A percentile compares a stretch with the other conserved stretches of the same genome.
These are phyloP conservation scores for Hapalemur alaotrensis DNA, from an alignment of 2,797 vertebrate genomes.

Conservation along the genomic window DNA sequence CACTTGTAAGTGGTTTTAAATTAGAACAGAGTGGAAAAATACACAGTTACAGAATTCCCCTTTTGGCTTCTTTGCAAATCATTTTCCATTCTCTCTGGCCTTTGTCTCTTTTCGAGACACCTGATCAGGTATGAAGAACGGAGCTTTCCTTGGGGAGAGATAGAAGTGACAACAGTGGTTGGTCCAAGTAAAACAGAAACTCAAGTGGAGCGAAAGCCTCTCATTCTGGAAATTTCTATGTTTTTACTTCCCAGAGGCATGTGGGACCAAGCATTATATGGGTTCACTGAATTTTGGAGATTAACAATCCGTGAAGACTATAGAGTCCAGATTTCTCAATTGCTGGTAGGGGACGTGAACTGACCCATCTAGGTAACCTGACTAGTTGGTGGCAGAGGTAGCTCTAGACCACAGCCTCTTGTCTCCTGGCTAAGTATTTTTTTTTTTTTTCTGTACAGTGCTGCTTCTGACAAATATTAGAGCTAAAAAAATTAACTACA, in stretches of 20 bases:
- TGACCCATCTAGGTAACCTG: no score
- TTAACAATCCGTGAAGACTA: not conserved
- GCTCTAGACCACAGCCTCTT: not conserved
- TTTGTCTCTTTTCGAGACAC: not conserved
- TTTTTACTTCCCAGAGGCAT: not conserved
- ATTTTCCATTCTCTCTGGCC: constrained; percentile 21
- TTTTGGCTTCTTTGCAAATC: constrained; percentile 53
- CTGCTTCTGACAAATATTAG: not conserved
- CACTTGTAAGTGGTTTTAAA: constrained; percentile 70
- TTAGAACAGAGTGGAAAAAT: constrained; percentile 56
- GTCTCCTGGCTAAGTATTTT: not conserved
- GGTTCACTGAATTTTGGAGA: not conserved
- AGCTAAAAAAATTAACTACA: not conserved
- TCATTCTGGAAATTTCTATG: not conserved
- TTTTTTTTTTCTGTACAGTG: not conserved
- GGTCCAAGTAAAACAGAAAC: not conserved
- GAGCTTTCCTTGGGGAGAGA: not conserved
- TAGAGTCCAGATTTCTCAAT: not conserved
- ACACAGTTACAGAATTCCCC: constrained; percentile 45
- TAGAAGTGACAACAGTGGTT: not conserved
- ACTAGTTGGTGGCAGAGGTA: not conserved
- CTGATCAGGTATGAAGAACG: constrained; percentile 20
- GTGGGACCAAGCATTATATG: not conserved
- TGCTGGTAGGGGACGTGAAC: no score
- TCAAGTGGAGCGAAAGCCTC: not conserved